Evolutionary conservation across 37 sponge, comb jelly and placozoan species (phyloP), one percentile per base, ranked within the genome.

Genomic region (Geodia barretti): DNA sequence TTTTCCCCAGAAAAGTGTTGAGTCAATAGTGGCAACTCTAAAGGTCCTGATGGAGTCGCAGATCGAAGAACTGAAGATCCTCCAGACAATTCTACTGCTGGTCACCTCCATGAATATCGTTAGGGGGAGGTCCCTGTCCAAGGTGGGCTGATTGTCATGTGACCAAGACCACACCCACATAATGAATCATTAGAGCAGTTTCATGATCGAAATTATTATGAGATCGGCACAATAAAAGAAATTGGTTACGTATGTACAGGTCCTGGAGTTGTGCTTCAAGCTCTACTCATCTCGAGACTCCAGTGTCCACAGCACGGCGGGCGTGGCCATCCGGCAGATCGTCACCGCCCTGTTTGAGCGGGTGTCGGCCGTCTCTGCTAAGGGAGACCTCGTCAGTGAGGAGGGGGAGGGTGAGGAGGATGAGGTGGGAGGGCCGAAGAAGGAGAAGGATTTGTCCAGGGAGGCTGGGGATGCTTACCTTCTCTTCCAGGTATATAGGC

Each of bases 81-180:
- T 97, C 0, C 98, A 97, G 79, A 95, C 95, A 29, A 72, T 97
- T 2, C 73, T 97, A 30, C 80, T 92, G 33, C 72, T 97, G 71
- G 86, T 92, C 32, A 90, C 91, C 39, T 60, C 86, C 23, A 84
- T 78, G 31, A 80, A 83, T 5, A 43, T 82, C 4, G 85, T 93
- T 1, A 76, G 85, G 24, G 93, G 93, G 17, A 85, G 81, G 8
- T n/a, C 63, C 35, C 83, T 96, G 26, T 78, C 91, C 29, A 90
- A 89, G 86, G 93, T 92, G n/a, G n/a, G n/a, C n/a, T n/a, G n/a
- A n/a, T n/a, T n/a, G n/a, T n/a, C n/a, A n/a, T n/a, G n/a, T n/a
- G n/a, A n/a, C n/a, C n/a, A n/a, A n/a, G n/a, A n/a, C n/a, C n/a
- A n/a, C n/a, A n/a, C n/a, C n/a, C n/a, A n/a, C n/a, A n/a, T n/a